Conservation (phyloP, 1,140 invertebrate species). For the Dinothrombium tinctorium region DNA sequence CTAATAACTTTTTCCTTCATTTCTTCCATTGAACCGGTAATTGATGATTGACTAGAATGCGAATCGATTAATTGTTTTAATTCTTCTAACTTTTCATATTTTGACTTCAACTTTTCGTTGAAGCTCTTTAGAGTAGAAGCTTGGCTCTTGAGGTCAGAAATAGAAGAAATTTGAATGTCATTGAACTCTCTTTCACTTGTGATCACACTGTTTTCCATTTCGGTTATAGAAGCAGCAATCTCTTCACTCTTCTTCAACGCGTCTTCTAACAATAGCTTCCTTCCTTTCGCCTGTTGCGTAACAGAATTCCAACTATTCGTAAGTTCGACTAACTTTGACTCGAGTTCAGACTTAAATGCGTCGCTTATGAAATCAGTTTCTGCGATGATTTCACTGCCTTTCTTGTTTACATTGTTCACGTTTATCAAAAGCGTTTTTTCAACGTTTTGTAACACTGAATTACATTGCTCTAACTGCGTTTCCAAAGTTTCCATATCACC, state of each 20-base stretch:
- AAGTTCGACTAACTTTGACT: not conserved
- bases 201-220: too few species aligned
- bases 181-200: too few species aligned
- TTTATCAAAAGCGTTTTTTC: constrained; percentile 2
- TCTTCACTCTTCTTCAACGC: not conserved
- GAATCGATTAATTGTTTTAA: not conserved
- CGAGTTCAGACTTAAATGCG: not conserved
- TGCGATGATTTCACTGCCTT: not conserved
- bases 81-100: too few species aligned
- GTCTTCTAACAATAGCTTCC: not conserved
- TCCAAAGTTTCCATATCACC: constrained; percentile 39
- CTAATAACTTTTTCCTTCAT: constrained; percentile 1
- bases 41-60: not conserved
- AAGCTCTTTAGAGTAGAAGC: too few species aligned
- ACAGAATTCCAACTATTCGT: not conserved
- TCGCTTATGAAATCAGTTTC: not conserved
- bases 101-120: too few species aligned
- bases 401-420: not conserved
- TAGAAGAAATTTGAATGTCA: too few species aligned
- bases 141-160: too few species aligned
- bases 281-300: not conserved
- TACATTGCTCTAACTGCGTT: constrained; percentile 36
- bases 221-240: too few species aligned
- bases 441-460: constrained; percentile 20
- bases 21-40: constrained; percentile 6